Evolutionary conservation across 2,113 vertebrate species (phyloP).

Genomic region (Apeltes quadracus): DNA sequence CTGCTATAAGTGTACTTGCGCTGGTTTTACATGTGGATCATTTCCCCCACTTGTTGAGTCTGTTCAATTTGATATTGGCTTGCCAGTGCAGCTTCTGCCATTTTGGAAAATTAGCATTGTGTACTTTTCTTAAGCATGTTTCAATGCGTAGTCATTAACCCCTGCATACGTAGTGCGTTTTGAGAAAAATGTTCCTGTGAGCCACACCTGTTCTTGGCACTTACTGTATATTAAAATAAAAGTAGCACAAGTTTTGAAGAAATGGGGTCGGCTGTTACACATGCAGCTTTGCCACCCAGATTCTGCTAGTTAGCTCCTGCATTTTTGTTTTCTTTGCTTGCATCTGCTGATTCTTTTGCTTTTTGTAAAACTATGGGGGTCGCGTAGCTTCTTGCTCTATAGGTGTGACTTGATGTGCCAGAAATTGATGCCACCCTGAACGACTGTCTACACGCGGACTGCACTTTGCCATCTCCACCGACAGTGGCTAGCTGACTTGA

Average conservation of each 20-base stretch:
- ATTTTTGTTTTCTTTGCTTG: constrained; percentile 41
- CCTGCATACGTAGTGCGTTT: constrained; percentile 61
- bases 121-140: constrained; percentile 71
- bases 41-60: constrained; percentile 70
- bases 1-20: constrained; percentile 81
- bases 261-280: constrained; percentile 52
- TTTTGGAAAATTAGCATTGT: constrained; percentile 63
- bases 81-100: constrained; percentile 65
- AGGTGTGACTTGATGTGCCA: constrained; percentile 62
- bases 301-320: constrained; percentile 44
- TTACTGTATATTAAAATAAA: constrained; percentile 49
- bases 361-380: constrained; percentile 43
- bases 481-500: constrained; percentile 69
- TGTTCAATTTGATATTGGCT: constrained; percentile 82
- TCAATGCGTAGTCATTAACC: constrained; percentile 68
- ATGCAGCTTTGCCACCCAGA: constrained; percentile 57
- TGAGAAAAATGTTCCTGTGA: constrained; percentile 57
- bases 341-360: constrained; percentile 45
- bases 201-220: constrained; percentile 62
- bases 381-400: constrained; percentile 60
- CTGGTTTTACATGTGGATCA: constrained; percentile 85
- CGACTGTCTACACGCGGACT: constrained; percentile 55
- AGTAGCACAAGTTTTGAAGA: constrained; percentile 57
- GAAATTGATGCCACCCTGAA: constrained; percentile 40
- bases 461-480: constrained; percentile 61